phyloP scores from a whole-genome alignment of 2,113 vertebrate species.

The Pantherophis guttatus region DNA sequence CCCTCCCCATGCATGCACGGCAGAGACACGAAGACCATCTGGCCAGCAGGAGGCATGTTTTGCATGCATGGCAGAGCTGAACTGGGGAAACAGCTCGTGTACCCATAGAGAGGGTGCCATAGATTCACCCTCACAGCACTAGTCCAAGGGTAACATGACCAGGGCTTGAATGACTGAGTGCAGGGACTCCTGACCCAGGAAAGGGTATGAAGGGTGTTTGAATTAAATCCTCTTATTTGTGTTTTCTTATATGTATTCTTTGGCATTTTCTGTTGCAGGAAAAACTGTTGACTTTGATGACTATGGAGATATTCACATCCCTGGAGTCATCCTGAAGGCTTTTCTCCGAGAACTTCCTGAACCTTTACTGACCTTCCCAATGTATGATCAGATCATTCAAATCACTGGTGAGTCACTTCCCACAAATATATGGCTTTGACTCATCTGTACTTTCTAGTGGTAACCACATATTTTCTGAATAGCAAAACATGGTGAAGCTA shows the following conservation, averaged over 20 bases:
- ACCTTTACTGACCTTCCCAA: constrained; percentile 79
- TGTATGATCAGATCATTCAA: constrained; percentile 73
- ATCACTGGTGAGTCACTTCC: constrained; percentile 73
- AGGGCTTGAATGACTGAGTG: not conserved
- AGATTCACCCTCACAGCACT: not conserved
- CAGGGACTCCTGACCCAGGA: not conserved
- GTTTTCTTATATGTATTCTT: not conserved
- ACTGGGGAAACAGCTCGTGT: too few relatives aligned
- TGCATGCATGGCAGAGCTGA: too few relatives aligned
- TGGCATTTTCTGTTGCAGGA: constrained; percentile 61
- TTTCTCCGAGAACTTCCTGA: constrained; percentile 85
- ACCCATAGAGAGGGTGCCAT: too few relatives aligned
- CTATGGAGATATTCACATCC: constrained; percentile 74
- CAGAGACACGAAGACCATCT: too few relatives aligned
- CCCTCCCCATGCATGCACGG: too few relatives aligned
- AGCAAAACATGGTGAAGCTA: not conserved
- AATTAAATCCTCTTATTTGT: not conserved
- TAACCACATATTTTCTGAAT: not conserved
- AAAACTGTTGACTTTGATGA: constrained; percentile 80
- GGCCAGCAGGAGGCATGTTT: too few relatives aligned
- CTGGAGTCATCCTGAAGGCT: constrained; percentile 83
- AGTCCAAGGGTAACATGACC: not conserved
- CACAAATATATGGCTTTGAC: not conserved
- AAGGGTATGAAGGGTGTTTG: not conserved
- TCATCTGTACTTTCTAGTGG: not conserved